phyloP scores from a whole-genome alignment of 2,113 vertebrate genomes.

The Clarias magur region DNA sequence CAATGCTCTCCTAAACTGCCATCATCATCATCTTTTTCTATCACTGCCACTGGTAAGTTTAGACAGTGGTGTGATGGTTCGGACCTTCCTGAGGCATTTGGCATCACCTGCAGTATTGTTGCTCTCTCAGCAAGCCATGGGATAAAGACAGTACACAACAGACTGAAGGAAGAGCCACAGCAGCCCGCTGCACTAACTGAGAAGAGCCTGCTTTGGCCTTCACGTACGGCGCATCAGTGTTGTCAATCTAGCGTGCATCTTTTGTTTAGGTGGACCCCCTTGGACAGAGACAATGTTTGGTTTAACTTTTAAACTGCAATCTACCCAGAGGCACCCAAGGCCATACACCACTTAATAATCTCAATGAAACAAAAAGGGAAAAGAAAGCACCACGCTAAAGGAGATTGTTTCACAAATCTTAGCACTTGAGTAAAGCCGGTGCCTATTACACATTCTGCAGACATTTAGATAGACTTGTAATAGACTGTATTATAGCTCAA shows the following conservation, averaged over 20 bases:
- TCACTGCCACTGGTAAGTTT: neutral
- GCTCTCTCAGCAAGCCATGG: constrained; percentile 3
- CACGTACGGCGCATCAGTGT: neutral
- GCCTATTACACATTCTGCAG: neutral
- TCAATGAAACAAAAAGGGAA: neutral
- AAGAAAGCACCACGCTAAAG: neutral
- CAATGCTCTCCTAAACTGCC: neutral
- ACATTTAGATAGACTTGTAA: neutral
- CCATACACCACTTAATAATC: neutral
- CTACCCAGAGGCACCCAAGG: neutral
- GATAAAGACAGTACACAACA: neutral
- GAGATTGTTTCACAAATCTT: neutral
- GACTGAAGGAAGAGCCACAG: neutral
- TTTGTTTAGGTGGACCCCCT: neutral
- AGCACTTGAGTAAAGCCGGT: neutral
- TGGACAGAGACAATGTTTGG: neutral
- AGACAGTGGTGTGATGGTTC: neutral
- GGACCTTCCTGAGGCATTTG: neutral
- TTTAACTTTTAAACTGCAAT: neutral
- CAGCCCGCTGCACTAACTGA: neutral
- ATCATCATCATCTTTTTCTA: constrained; percentile 13
- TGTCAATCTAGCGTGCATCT: neutral
- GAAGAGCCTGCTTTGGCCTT: neutral
- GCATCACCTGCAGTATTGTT: constrained; percentile 15
- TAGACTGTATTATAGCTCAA: no score